Base-by-base conservation (phyloP, 2,888 invertebrate genomes). In the Ecliptopera silaceata region DNA sequence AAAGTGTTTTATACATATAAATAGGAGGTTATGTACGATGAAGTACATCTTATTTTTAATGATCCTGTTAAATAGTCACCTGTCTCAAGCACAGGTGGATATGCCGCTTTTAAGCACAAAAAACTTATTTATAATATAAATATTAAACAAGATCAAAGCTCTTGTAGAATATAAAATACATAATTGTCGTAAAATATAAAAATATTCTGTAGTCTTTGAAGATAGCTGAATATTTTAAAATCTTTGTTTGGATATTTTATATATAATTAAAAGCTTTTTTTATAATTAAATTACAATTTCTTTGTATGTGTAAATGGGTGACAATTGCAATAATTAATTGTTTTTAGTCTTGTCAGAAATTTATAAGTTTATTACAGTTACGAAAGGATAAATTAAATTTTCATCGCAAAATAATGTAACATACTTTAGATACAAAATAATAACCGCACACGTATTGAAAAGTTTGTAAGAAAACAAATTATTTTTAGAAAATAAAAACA, bases 71-170 rank as follows among this genome's bases (percentile, higher is more conserved):
- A 36, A n/a, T 26, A 36, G 5, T 17, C 42, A 13, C 47, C 47
- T 54, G 58, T 59, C 38, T 38, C 47, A 38, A 32, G 31, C 12
- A 63, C 53, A 49, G 56, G 56, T 38, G 31, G 39, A 2, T 43
- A 59, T 38, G 65, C 65, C 65, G 65, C 65, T 65, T 55, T 41
- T 20, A 61, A 65, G 66, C 64, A 66, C 66, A 66, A 64, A 65
- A n/a, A 43, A 58, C 6, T 31, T 65, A 65, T 52, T 47, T 59
- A 22, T 52, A 44, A 48, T 34, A 32, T 47, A 44, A 20, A 44
- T 38, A 17, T n/a, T 39, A 47, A 44, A 55, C 55, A 59, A 59
- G 54, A 44, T 59, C 50, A 53, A 58, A 54, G 49, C 49, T 58
- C 58, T 58, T 58, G 53, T 58, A 45, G 41, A 34, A 38, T 36